phyloP scores from a whole-genome alignment of 2,888 invertebrate species.

The Lamproptera curius region DNA sequence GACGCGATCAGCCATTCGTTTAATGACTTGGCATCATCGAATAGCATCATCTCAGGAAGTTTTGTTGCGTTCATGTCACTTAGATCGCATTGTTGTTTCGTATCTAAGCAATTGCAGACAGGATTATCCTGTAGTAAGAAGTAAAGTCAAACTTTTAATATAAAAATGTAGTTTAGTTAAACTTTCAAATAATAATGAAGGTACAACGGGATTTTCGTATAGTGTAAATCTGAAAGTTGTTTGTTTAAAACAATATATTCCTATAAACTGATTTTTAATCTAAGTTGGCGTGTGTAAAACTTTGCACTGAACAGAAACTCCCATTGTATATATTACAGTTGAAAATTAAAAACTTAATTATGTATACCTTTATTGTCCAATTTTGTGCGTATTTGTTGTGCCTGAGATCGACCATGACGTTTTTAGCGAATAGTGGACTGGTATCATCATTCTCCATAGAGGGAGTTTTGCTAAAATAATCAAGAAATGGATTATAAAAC shows the following conservation, averaged over 20 bases:
- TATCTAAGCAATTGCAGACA: conserved; percentile 58
- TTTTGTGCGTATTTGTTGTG: conserved; percentile 34
- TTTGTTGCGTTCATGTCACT: conserved; percentile 21
- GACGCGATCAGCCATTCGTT: conserved; percentile 75
- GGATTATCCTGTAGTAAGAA: conserved; percentile 61
- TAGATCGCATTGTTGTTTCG: conserved; percentile 50
- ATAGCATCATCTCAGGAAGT: conserved; percentile 43
- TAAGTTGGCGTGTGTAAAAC: no score
- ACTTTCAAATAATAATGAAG: no score
- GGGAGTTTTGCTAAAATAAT: conserved; percentile 41
- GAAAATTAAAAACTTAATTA: not conserved
- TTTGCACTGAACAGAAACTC: not conserved
- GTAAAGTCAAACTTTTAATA: not conserved
- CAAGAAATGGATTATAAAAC: not conserved
- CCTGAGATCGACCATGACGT: conserved; percentile 39
- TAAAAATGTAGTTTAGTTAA: no score
- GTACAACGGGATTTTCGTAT: no score
- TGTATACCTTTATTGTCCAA: conserved; percentile 48
- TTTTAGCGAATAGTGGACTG: conserved; percentile 43
- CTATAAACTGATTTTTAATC: no score
- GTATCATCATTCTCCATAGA: conserved; percentile 35
- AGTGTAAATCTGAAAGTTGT: no score
- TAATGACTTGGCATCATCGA: conserved; percentile 57
- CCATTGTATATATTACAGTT: not conserved
- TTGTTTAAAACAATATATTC: no score